A percentile compares a stretch with the other conserved stretches of the same genome.
These are phyloP conservation scores for Acrobasis consociella DNA, from an alignment of 2,888 invertebrate genomes.

Conservation along the genomic window DNA sequence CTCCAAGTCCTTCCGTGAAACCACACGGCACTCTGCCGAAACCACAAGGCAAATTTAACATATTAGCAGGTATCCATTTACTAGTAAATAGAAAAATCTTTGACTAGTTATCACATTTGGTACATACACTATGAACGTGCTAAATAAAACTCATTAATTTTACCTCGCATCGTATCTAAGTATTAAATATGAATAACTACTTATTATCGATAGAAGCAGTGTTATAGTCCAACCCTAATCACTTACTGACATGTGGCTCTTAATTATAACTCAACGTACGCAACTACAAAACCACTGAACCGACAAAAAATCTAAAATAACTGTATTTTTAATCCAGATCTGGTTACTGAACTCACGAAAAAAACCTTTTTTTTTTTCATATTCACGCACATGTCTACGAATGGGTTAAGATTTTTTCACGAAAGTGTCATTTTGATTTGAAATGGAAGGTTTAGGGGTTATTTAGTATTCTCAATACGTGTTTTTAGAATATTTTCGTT, in stretches of 20 bases:
- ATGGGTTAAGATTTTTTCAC: slow-evolving; percentile 69
- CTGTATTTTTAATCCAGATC: slow-evolving; percentile 73
- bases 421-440: slow-evolving; percentile 76
- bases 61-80: too few species aligned
- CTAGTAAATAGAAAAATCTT: too few species aligned
- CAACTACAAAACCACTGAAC: slow-evolving; percentile 72
- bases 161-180: too few species aligned
- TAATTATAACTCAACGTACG: slow-evolving; percentile 74
- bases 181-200: too few species aligned
- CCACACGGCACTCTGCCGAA: too few species aligned
- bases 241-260: slow-evolving; percentile 69
- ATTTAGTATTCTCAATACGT: slow-evolving; percentile 64
- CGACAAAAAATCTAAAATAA: slow-evolving; percentile 71
- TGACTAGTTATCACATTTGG: too few species aligned
- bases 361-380: slow-evolving; percentile 49
- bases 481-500: slow-evolving; percentile 50
- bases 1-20: too few species aligned
- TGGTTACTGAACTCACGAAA: slow-evolving; percentile 77
- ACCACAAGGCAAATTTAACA: too few species aligned
- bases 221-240: slow-evolving; percentile 39
- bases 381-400: slow-evolving; percentile 62
- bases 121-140: too few species aligned
- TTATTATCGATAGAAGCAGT: not conserved
- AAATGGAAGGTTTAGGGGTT: slow-evolving; percentile 76
- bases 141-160: too few species aligned